Evolutionary conservation across 2,797 vertebrate species (phyloP).

Genomic region (Aselliscus stoliczkanus): DNA sequence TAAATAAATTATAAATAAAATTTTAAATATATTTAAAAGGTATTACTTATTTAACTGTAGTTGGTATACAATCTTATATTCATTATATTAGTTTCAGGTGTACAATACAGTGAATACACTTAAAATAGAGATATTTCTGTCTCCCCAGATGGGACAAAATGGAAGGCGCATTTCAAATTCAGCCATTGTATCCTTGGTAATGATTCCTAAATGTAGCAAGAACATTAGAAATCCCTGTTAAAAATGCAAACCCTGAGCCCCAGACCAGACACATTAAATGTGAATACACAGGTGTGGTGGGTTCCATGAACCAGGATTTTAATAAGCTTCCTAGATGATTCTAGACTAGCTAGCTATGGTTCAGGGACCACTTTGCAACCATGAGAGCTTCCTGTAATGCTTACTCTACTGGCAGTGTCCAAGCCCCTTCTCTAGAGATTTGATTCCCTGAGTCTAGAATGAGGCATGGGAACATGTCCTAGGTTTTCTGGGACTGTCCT

Average conservation of each 20-base stretch:
- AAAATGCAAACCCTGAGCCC: background rate
- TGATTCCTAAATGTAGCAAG: background rate
- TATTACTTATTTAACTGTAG: no score
- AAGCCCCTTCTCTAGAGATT: background rate
- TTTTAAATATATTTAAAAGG: background rate
- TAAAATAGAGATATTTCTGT: background rate
- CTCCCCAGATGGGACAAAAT: background rate
- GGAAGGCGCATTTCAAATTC: background rate
- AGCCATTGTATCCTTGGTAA: background rate
- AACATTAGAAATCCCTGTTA: background rate
- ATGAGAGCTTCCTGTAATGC: fast-evolving
- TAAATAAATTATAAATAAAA: background rate
- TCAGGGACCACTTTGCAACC: fast-evolving
- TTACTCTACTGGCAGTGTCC: background rate
- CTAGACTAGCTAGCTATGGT: background rate
- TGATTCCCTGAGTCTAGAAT: background rate
- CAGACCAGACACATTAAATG: background rate
- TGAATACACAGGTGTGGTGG: background rate
- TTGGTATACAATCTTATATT: no score
- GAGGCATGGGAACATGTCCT: fast-evolving
- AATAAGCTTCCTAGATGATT: slow-evolving; percentile 6
- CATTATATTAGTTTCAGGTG: no score
- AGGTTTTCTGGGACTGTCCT: background rate
- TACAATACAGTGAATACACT: background rate
- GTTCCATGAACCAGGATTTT: background rate